Evolutionary conservation across 2,797 vertebrate genomes (phyloP), one percentile per base, ranked within the genome.

Genomic region (Sardinella longiceps): DNA sequence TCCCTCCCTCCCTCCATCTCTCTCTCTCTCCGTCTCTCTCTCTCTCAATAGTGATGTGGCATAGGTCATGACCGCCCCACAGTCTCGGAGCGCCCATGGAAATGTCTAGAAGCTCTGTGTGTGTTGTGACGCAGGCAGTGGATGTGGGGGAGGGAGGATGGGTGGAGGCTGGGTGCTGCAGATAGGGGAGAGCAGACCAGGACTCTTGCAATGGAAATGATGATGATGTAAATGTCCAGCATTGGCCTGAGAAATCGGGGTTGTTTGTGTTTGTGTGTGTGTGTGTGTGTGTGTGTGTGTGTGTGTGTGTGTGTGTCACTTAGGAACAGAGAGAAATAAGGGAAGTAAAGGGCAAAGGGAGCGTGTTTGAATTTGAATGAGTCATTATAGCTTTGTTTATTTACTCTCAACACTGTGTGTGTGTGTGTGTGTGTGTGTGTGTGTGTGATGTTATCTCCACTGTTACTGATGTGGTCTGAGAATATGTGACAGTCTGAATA

Each of bases 171-270:
- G 60, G 10, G 25, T 58, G 20, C 25, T 58, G 85, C 84, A 30
- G 53, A 82, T 81, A 66, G 85, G 86, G 70, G 30, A 43, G 39
- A 58, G 85, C 81, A 1, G 20, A n/a, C 89, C 82, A 66, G 83
- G 89, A 58, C 85, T 89, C 90, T 85, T 91, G 92, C 89, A 91
- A 88, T 94, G 93, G 92, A 95, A 94, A 93, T 89, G 90, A 88
- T 90, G 88, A 92, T 84, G 63, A 85, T 48, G n/a, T n/a, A n/a
- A n/a, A 87, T 89, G 20, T 87, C 10, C 12, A 81, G 63, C 85
- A 87, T 63, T 14, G 30, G 14, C 66, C 37, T 12, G 63, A 70
- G 80, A 81, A 5, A 33, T 23, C 28, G 14, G n/a, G 33, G 5
- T 4, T 15, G 74, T 33, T 2, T 88, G 85, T 84, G 37, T 83